Base-by-base conservation (phyloP, 2,113 vertebrate genomes). In the Gyps fulvus region DNA sequence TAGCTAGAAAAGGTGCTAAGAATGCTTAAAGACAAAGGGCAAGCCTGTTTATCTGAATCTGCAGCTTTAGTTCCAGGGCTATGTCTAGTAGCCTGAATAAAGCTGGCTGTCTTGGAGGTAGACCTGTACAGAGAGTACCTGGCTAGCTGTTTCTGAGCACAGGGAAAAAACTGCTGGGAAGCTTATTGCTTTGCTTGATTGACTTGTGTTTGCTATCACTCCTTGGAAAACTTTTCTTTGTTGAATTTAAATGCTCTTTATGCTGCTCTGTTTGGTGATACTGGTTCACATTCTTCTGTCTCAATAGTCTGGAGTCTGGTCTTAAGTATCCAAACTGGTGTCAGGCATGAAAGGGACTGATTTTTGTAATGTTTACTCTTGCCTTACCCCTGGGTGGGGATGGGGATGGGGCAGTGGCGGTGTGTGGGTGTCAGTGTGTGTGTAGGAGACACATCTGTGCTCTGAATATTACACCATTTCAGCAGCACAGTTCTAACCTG, bases 281-380 rank as follows among this genome's bases (percentile, higher is more conserved):
- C 6, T 55, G 2, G 31, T 62, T 55, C 38, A 20, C 2, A 1
- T 70, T 72, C 4, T 47, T 89, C 26, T 31, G 2, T 34, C 17
- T 0, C 0, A 40, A 43, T 21, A 57, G 7, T 12, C 43, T 50
- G 19, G 13, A 34, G 36, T 70, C 10, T 21, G 22, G 2, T 77
- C 31, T 34, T n/a, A 43, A 86, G 16, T 57, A 69, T 25, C 23
- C 31, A 81, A 38, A 87, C 23, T n/a, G 14, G 12, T 91, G 43
- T 31, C 19, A 81, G 50, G 11, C 14, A 12, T 49, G 31, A 43
- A 61, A 61, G 20, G 13, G 5, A 57, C 7, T 27, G 10, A 29
- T n/a, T 76, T 89, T 81, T 80, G 6, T 18, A 13, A 21, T 13
- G 19, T 47, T 91, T 72, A 29, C 49, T 55, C 11, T 65, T 76